Evolutionary conservation across 1,140 invertebrate genomes (phyloP), one percentile per base, ranked within the genome.

Genomic region (Leguminivora glycinivorella): DNA sequence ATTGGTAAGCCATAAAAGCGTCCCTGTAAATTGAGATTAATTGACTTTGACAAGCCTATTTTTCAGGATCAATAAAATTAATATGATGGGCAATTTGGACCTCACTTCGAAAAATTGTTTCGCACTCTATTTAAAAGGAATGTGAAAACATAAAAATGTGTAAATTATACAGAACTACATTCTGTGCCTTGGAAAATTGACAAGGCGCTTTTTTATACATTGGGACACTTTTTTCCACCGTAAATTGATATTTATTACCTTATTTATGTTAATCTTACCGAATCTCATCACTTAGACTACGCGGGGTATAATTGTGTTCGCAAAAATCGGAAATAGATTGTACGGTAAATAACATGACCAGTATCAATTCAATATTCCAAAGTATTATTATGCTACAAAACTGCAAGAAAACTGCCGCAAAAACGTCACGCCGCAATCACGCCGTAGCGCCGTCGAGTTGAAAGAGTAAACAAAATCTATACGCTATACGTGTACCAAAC

Each of bases 111-210:
- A 52, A 19, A 7, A 52, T 5, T 52, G 17, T 52, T 52, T 3
- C 0, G 14, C 19, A 17, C 9, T 52, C 56, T 70, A 24, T 72
- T 66, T 17, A 67, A 43, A 9, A 56, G 29, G 67, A 60, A 43
- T n/a, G 4, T n/a, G 40, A 9, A 4, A n/a, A 67, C 67, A 72
- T 56, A 76, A 71, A 72, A 76, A 75, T 74, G 67, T 72, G n/a
- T n/a, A n/a, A n/a, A n/a, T n/a, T n/a, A n/a, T n/a, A n/a, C n/a
- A n/a, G n/a, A n/a, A n/a, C n/a, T n/a, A n/a, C n/a, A n/a, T n/a
- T n/a, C n/a, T n/a, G n/a, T n/a, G n/a, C n/a, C n/a, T n/a, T n/a
- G n/a, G n/a, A n/a, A n/a, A n/a, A n/a, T n/a, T n/a, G n/a, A n/a
- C n/a, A n/a, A n/a, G n/a, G n/a, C n/a, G n/a, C n/a, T n/a, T n/a